Base-by-base conservation (phyloP, 2,797 vertebrate genomes). In the Florisuga fusca region DNA sequence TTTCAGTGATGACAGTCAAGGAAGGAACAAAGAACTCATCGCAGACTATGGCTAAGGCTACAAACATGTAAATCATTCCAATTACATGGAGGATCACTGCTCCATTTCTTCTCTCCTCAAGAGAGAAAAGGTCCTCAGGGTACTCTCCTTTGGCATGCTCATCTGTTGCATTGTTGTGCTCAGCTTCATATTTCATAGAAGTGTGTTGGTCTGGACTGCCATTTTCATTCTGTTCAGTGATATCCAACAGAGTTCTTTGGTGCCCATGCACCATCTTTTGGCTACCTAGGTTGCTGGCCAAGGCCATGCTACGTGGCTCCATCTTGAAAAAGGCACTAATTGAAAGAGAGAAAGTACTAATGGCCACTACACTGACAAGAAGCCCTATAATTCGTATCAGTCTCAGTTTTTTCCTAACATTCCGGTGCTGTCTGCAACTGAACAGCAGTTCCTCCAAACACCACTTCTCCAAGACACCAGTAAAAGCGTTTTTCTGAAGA, bases 51-150 rank as follows among this genome's bases (percentile, higher is more conserved):
- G 99, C 99, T 97, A 99, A 98, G 90, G 99, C 99, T 73, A 99
- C 99, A 98, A 99, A 99, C 99, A 99, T 99, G 97, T 99, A 99
- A 96, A 99, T 98, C 99, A 99, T 99, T 92, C 99, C 99, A 43
- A 99, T 98, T 97, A 99, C 98, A 89, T 99, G 99, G 76, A 99
- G 98, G 77, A 98, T 89, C 68, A 99, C 99, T 15, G 99, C 99
- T 29, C 99, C 99, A 77, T 96, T 97, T 77, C 99, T 98, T 91
- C 99, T 98, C 55, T 99, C 95, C 61, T 97, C 96, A 17, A 99
- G 98, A 80, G 87, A 98, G 96, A 99, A 99, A 95, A 99, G 93
- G 96, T 99, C 99, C 76, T 80, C 76, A 0, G 99, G 99, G 94
- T 99, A 99, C 17, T 99, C 98, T 86, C 99, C 99, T 51, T 99